phyloP scores from a whole-genome alignment of 1,140 invertebrate genomes.

The Batillaria attramentaria region DNA sequence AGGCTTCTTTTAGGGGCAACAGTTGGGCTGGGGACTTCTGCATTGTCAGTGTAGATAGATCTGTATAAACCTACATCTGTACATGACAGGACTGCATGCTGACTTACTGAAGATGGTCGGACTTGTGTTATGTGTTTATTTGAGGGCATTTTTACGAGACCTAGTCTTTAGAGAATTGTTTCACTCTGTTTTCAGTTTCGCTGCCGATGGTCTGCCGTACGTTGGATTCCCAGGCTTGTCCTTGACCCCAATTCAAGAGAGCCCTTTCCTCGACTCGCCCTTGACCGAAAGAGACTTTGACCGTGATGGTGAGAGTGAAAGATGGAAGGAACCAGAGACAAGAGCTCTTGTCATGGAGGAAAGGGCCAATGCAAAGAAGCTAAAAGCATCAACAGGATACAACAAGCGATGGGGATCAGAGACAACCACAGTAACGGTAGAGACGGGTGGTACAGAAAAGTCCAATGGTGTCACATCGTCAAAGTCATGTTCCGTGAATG shows the following conservation, averaged over 20 bases:
- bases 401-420: background rate
- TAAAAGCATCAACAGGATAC: background rate
- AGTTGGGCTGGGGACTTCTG: background rate
- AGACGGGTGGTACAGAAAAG: background rate
- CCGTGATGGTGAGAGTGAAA: background rate
- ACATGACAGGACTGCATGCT: too few relatives aligned
- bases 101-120: background rate
- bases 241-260: conserved; percentile 29
- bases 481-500: conserved; percentile 15
- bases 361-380: background rate
- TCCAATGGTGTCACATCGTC: background rate
- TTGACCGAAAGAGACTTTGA: background rate
- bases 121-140: background rate
- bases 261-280: conserved; percentile 19
- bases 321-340: conserved; percentile 8
- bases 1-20: background rate
- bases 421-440: too few relatives aligned
- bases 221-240: conserved; percentile 30
- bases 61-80: background rate
- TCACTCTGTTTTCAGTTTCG: background rate
- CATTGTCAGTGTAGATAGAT: background rate
- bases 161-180: too few relatives aligned
- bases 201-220: background rate
- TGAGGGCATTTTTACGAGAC: background rate
- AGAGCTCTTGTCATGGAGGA: background rate